These are phyloP conservation scores for Pachypanchax playfairii DNA, from an alignment of 2,113 vertebrate species.

Conservation along the genomic window DNA sequence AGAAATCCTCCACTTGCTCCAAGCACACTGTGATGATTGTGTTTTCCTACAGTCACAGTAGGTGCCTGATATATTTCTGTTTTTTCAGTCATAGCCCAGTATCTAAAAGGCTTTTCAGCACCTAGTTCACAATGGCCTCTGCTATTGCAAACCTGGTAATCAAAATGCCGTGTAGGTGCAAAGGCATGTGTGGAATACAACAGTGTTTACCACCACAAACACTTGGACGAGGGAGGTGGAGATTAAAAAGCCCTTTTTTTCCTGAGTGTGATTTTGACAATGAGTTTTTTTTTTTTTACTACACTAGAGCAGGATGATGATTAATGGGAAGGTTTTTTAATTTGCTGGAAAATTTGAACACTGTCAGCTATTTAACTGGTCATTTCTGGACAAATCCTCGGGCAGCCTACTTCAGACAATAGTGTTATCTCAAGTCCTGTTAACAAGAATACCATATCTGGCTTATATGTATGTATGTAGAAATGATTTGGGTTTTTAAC, in stretches of 20 bases:
- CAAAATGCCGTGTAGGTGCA: constrained; percentile 3
- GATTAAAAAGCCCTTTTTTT: neutral
- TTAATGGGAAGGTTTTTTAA: constrained; percentile 2
- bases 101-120: constrained; percentile 10
- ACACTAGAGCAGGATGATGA: neutral
- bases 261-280: neutral
- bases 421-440: too few relatives aligned
- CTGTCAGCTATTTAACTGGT: neutral
- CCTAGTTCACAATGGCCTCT: constrained; percentile 7
- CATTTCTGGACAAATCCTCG: neutral
- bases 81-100: constrained; percentile 2
- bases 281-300: constrained; percentile 2
- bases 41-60: constrained; percentile 3
- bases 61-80: neutral
- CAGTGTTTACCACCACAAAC: neutral
- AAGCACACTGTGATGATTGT: constrained; percentile 7
- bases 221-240: neutral
- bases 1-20: constrained; percentile 6
- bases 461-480: too few relatives aligned
- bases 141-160: neutral
- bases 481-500: too few relatives aligned
- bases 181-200: neutral
- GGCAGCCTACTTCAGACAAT: too few relatives aligned
- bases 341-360: neutral
- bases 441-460: too few relatives aligned